A percentile compares a stretch with the other conserved stretches of the same genome.
Evolutionary conservation across 1,140 invertebrate genomes (phyloP).

Genomic region (Bactericera cockerelli): DNA sequence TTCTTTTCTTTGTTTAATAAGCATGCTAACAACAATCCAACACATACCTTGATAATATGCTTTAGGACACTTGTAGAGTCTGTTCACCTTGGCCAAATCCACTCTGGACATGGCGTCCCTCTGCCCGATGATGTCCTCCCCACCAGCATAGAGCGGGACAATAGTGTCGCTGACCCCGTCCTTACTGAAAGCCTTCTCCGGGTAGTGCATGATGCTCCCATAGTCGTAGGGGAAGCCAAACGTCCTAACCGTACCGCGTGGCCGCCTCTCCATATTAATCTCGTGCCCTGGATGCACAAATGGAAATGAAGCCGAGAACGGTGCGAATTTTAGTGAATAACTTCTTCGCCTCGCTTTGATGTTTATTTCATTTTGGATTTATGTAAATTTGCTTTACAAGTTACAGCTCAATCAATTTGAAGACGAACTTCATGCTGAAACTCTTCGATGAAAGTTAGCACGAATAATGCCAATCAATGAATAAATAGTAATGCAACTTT

Average conservation of each 20-base stretch:
- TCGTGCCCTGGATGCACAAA: slow-evolving; percentile 24
- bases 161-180: slow-evolving; percentile 23
- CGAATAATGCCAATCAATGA: too few species aligned
- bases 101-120: background rate
- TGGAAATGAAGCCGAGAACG: slow-evolving; percentile 13
- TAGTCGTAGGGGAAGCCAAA: slow-evolving; percentile 23
- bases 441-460: too few species aligned
- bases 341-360: too few species aligned
- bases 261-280: slow-evolving; percentile 14
- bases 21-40: too few species aligned
- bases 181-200: slow-evolving; percentile 32
- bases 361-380: too few species aligned
- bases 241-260: background rate
- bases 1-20: too few species aligned
- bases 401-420: too few species aligned
- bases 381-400: too few species aligned
- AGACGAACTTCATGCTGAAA: too few species aligned
- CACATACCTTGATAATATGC: slow-evolving; percentile 3
- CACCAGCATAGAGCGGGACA: slow-evolving; percentile 17
- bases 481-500: too few species aligned
- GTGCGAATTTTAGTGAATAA: too few species aligned
- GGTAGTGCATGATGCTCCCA: slow-evolving; percentile 35
- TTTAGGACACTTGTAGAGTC: background rate
- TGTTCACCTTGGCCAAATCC: background rate
- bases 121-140: background rate